Evolutionary conservation across 1,140 invertebrate genomes (phyloP).

Genomic region (Formica selysi): DNA sequence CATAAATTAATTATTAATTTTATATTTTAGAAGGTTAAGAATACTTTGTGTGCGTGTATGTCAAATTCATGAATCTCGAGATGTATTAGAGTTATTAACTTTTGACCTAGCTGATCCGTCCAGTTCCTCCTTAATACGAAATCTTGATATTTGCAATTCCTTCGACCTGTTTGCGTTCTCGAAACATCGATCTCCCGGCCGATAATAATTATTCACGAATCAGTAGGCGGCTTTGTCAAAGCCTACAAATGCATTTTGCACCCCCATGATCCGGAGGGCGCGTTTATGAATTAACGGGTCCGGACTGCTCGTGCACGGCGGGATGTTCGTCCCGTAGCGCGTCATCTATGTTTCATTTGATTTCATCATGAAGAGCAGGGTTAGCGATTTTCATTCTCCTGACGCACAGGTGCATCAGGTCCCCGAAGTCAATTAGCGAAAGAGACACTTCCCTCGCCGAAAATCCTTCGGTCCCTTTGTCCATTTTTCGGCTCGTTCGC

Average conservation of each 20-base stretch:
- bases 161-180: constrained; percentile 42
- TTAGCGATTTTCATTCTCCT: constrained; percentile 67
- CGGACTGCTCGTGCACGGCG: constrained; percentile 53
- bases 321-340: constrained; percentile 74
- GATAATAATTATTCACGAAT: constrained; percentile 61
- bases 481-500: constrained; percentile 52
- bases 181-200: constrained; percentile 48
- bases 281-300: constrained; percentile 81
- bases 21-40: no score
- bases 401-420: constrained; percentile 61
- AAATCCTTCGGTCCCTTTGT: constrained; percentile 76
- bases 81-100: no score
- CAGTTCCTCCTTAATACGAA: neutral
- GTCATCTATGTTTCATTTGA: constrained; percentile 84
- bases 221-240: constrained; percentile 60
- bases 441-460: constrained; percentile 72
- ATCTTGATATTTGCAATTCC: neutral
- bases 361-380: constrained; percentile 79
- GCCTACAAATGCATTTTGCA: constrained; percentile 76
- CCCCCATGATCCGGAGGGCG: constrained; percentile 65
- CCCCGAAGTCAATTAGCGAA: constrained; percentile 76
- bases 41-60: no score
- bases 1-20: no score
- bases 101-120: no score
- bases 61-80: no score